Base-by-base conservation (phyloP, 2,797 vertebrate species). In the Clamator glandarius region DNA sequence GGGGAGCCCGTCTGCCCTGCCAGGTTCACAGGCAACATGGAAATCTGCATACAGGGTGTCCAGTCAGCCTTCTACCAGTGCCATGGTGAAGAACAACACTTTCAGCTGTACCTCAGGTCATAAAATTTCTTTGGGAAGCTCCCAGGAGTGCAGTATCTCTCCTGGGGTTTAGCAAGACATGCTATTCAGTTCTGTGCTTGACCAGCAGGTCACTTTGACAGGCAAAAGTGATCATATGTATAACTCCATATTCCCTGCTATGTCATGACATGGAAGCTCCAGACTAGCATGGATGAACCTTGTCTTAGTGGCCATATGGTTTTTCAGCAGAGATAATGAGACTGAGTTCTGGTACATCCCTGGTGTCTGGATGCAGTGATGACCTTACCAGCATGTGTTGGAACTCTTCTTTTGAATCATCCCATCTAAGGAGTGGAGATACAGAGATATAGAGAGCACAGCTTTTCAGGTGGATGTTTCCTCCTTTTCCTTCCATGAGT, bases 21-120 rank as follows among this genome's bases (percentile, higher is more conserved):
- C 73, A 64, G 35, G 4, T 33, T 36, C 20, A 31, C 25, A 1
- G 2, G 12, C 24, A n/a, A 33, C n/a, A 3, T 7, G 18, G 69
- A 15, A 41, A 14, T 29, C 44, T 21, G 36, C 15, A 59, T 17
- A 48, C 20, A 29, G 54, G 28, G 35, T 25, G 19, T 12, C 26
- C 0, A 0, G 24, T 29, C n/a, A 68, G 31, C 5, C 31, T 57
- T 58, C 26, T 52, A 15, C 9, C 55, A 62, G 50, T 4, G 24
- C 41, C 20, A 15, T 20, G 39, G n/a, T 24, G 55, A 63, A 12
- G 61, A 20, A 19, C 11, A 17, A 24, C 20, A 42, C 55, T 24
- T 73, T 36, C 64, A 62, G 7, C 29, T 61, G 25, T 24, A 63
- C 28, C 20, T 36, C 21, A 51, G 28, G 29, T 25, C 50, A 46